Conservation (phyloP, 2,888 invertebrate species). For the Tortrix viridana region DNA sequence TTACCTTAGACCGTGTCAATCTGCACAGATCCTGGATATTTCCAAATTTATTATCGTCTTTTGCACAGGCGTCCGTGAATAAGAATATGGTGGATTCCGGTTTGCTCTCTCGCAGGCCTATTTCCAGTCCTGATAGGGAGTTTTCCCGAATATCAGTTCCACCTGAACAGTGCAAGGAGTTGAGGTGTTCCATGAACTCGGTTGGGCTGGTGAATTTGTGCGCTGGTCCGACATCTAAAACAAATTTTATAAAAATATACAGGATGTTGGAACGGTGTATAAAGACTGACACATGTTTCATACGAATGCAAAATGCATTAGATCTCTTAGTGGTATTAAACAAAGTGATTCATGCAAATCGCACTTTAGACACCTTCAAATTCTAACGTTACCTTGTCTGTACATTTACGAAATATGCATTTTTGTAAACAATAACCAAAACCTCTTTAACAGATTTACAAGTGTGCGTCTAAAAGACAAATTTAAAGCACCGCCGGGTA, state of each 20-base stretch:
- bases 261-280: neutral
- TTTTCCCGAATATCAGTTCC: constrained; percentile 62
- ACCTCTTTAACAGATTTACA: too few species aligned
- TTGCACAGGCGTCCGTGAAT: constrained; percentile 65
- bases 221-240: constrained; percentile 45
- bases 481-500: too few species aligned
- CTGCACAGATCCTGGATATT: constrained; percentile 46
- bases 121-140: constrained; percentile 60
- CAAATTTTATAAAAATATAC: too few species aligned
- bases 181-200: neutral
- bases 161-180: constrained; percentile 39
- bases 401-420: too few species aligned
- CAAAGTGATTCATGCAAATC: too few species aligned
- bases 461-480: too few species aligned
- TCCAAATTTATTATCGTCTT: constrained; percentile 45
- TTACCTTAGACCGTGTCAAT: constrained; percentile 45
- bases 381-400: too few species aligned
- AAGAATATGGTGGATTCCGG: constrained; percentile 57
- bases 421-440: too few species aligned
- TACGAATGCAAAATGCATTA: too few species aligned
- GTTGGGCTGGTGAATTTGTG: constrained; percentile 31
- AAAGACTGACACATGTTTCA: too few species aligned
- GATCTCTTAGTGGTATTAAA: too few species aligned
- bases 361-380: too few species aligned
- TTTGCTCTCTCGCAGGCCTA: constrained; percentile 54